Evolutionary conservation across 2,888 invertebrate genomes (phyloP).

Genomic region (Pomacea canaliculata): DNA sequence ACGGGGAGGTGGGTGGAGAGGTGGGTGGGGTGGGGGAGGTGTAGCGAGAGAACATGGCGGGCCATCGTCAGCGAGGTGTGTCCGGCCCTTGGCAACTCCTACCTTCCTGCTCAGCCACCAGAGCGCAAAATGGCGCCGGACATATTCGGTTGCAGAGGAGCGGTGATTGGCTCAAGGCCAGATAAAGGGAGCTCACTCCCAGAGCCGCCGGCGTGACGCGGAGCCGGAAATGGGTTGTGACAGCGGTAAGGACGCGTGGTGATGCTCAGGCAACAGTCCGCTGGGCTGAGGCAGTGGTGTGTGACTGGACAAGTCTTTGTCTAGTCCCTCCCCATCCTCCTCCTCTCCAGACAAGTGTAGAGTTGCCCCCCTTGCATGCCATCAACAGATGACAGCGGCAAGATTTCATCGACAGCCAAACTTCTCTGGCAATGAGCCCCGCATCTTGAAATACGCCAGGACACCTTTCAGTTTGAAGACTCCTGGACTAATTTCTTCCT

Average conservation of each 20-base stretch:
- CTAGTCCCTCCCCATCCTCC: too few species aligned
- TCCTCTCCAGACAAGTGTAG: too few species aligned
- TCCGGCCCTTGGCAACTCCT: neutral
- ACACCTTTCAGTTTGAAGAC: too few species aligned
- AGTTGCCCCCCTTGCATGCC: too few species aligned
- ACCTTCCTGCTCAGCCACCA: slow-evolving; percentile 7
- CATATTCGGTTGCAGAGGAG: slow-evolving; percentile 9
- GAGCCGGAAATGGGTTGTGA: slow-evolving; percentile 20
- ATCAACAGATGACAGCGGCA: too few species aligned
- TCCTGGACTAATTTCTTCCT: too few species aligned
- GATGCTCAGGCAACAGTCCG: slow-evolving; percentile 3
- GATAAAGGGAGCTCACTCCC: slow-evolving; percentile 26
- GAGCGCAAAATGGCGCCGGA: slow-evolving; percentile 22
- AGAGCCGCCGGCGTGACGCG: slow-evolving; percentile 23
- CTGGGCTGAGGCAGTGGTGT: neutral
- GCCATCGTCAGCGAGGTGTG: neutral
- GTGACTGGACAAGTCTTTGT: too few species aligned
- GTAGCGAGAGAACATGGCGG: neutral
- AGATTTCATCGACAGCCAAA: too few species aligned
- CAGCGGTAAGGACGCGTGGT: slow-evolving; percentile 13
- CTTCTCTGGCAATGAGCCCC: too few species aligned
- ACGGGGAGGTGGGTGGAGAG: neutral
- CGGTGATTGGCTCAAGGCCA: slow-evolving; percentile 24
- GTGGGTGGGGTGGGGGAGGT: neutral
- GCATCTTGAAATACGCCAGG: too few species aligned